These are phyloP conservation scores for Graphium colonna DNA, from an alignment of 2,888 invertebrate species.

Conservation along the genomic window DNA sequence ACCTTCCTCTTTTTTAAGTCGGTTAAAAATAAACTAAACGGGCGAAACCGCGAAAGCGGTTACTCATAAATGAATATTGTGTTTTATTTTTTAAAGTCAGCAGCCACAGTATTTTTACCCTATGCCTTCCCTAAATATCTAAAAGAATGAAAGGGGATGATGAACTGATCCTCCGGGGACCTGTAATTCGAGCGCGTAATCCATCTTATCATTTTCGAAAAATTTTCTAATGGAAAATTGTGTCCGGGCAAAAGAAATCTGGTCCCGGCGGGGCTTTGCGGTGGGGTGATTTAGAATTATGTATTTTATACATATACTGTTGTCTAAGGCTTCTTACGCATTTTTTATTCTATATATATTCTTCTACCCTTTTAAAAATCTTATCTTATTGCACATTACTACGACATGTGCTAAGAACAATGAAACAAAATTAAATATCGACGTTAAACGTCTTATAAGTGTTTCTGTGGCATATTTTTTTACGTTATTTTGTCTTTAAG, in stretches of 20 bases:
- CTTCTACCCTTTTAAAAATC: too few species aligned
- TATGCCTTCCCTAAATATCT: conserved; percentile 33
- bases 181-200: conserved; percentile 68
- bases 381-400: too few species aligned
- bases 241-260: conserved; percentile 60
- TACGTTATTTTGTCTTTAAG: too few species aligned
- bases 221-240: conserved; percentile 71
- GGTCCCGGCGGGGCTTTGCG: conserved; percentile 42
- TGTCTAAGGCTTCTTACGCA: not conserved
- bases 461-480: too few species aligned
- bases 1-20: too few species aligned
- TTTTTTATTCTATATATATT: not conserved
- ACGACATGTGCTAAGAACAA: too few species aligned
- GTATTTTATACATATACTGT: not conserved
- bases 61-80: not conserved
- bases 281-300: conserved; percentile 27
- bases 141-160: conserved; percentile 53
- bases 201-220: conserved; percentile 71
- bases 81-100: not conserved
- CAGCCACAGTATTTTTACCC: conserved; percentile 5
- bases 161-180: conserved; percentile 58
- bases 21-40: not conserved
- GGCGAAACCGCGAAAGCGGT: not conserved
- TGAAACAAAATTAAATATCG: too few species aligned
- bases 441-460: not conserved